phyloP scores from a whole-genome alignment of 2,888 invertebrate species.

The Euproctis similis region DNA sequence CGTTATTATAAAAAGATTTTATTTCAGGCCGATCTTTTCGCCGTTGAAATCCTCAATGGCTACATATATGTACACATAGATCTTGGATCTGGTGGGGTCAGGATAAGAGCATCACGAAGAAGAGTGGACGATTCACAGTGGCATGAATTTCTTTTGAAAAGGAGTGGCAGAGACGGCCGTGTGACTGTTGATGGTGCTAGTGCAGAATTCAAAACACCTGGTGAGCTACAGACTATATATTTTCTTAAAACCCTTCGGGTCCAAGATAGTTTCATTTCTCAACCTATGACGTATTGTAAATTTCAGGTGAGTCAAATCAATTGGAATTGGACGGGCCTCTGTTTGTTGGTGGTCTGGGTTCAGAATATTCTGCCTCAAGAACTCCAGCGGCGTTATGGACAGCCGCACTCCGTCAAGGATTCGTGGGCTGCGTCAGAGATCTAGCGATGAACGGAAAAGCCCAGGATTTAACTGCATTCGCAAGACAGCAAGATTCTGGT shows the following conservation, averaged over 20 bases:
- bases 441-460: conserved; percentile 90
- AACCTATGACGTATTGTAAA: no score
- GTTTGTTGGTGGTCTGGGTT: conserved; percentile 91
- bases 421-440: conserved; percentile 95
- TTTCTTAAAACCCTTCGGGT: no score
- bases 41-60: conserved; percentile 94
- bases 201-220: conserved; percentile 91
- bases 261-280: no score
- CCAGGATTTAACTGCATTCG: conserved; percentile 91
- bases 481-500: conserved; percentile 93
- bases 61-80: conserved; percentile 95
- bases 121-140: conserved; percentile 93
- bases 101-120: conserved; percentile 87
- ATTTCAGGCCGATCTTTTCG: conserved; percentile 90
- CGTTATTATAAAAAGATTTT: no score
- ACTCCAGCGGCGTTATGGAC: conserved; percentile 94
- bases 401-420: conserved; percentile 90
- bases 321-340: conserved; percentile 91
- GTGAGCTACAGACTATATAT: no score
- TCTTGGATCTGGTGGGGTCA: conserved; percentile 92
- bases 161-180: conserved; percentile 88
- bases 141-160: conserved; percentile 91
- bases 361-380: conserved; percentile 83
- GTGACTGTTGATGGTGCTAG: conserved; percentile 92
- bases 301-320: conserved; percentile 86